A percentile compares a stretch with the other conserved stretches of the same genome.
These are phyloP conservation scores for Pantala flavescens DNA, from an alignment of 1,140 invertebrate species.

Conservation along the genomic window DNA sequence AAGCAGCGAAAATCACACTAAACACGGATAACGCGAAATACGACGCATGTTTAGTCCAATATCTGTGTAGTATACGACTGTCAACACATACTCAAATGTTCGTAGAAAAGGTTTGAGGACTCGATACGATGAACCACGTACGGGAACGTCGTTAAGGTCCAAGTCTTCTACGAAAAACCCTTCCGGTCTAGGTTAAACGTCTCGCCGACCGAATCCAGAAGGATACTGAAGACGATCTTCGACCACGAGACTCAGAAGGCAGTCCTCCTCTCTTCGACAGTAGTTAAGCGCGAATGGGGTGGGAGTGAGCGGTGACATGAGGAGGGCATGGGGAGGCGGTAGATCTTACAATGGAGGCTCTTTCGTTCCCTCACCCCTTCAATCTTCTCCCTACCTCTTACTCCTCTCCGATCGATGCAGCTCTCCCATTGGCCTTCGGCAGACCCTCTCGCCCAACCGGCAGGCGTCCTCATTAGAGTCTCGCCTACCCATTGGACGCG, in stretches of 20 bases:
- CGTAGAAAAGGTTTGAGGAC: too few relatives aligned
- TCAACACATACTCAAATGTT: too few relatives aligned
- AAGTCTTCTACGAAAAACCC: too few relatives aligned
- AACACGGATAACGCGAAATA: too few relatives aligned
- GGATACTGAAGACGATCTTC: too few relatives aligned
- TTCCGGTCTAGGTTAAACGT: too few relatives aligned
- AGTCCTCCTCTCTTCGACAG: not conserved
- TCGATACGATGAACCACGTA: too few relatives aligned
- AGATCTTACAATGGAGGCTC: not conserved
- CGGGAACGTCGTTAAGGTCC: too few relatives aligned
- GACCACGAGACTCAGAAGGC: not conserved
- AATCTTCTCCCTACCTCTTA: not conserved
- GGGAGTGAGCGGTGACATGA: not conserved
- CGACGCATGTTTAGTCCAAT: too few relatives aligned
- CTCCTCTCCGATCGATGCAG: not conserved
- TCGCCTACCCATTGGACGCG: not conserved
- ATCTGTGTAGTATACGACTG: too few relatives aligned
- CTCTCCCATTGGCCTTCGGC: not conserved
- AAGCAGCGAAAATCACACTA: too few relatives aligned
- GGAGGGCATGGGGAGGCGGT: not conserved
- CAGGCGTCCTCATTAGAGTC: not conserved
- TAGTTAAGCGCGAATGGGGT: not conserved
- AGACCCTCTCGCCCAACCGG: not conserved
- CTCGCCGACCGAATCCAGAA: too few relatives aligned
- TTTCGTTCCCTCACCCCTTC: not conserved